Evolutionary conservation across 2,888 invertebrate genomes (phyloP), one percentile per base, ranked within the genome.

Genomic region (Drosophila buzzatii): DNA sequence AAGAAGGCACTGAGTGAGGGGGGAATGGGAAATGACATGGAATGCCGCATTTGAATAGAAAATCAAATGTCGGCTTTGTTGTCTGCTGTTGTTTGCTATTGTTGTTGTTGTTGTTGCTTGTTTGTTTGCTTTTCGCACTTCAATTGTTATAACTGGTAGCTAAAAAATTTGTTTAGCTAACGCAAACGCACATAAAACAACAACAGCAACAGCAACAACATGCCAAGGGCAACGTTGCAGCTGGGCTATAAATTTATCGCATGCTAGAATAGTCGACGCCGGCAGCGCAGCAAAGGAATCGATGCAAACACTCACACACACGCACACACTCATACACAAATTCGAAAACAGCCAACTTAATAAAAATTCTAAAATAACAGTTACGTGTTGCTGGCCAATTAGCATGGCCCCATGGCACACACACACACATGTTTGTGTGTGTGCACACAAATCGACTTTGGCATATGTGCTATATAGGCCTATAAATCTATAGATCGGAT

Each of bases 71-170:
- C 35, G 49, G 58, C 63, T 55, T 75, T 76, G 61, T 73, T 73
- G 41, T 31, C 47, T 27, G 47, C 1, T 18, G 27, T 37, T 39
- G 35, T 37, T 45, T 37, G 37, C 37, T 6, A 6, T 12, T 12
- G 18, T 9, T 9, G 27, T 16, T 47, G 7, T n/a, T 41, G 41
- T 10, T 42, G 42, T 10, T 44, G 37, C 35, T 58, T 70, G 61
- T 65, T 39, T 80, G 64, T 73, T 81, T 81, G 77, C 70, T 56
- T 58, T 77, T 81, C 81, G 63, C 81, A 83, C 81, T 65, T 76
- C 58, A 66, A 66, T 58, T 56, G 47, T 55, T 69, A 59, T 59
- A 42, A 55, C 61, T 70, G 49, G 45, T 74, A 65, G 67, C 52
- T 58, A 14, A 68, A 68, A 69, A 75, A 75, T 66, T 77, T 73